phyloP scores from a whole-genome alignment of 2,888 invertebrate species.

The Gisinianus flammeolus region DNA sequence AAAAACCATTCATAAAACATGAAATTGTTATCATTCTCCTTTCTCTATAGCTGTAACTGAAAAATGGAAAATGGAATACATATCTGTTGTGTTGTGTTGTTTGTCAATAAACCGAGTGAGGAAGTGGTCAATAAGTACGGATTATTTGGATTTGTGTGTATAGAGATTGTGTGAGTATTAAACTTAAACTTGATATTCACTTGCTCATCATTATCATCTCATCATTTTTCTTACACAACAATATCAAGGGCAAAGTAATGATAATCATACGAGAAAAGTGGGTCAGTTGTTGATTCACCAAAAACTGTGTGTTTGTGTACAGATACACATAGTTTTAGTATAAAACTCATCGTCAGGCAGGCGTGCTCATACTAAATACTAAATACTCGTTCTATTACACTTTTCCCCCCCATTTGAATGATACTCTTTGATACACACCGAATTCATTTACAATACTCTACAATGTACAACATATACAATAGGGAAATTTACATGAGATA shows the following conservation, averaged over 20 bases:
- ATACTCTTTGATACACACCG: background rate
- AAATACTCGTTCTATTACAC: background rate
- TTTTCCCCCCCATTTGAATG: background rate
- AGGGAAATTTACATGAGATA: background rate
- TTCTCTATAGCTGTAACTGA: no score
- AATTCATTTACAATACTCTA: background rate
- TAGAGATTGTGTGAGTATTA: no score
- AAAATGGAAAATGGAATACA: no score
- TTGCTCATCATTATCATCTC: no score
- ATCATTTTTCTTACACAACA: background rate
- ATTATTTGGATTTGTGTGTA: no score
- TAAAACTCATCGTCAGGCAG: background rate
- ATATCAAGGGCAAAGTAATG: background rate
- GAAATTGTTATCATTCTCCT: no score
- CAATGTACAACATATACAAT: background rate
- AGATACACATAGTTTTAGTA: background rate
- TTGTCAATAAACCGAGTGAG: no score
- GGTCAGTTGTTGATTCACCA: conserved; percentile 27
- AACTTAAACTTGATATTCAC: no score
- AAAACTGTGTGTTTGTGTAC: background rate
- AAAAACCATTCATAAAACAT: no score
- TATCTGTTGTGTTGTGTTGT: no score
- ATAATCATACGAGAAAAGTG: background rate
- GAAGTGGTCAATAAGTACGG: no score
- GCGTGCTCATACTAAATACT: background rate